Conservation (phyloP, 1,140 invertebrate genomes). For the Proctacanthus coquilletti region DNA sequence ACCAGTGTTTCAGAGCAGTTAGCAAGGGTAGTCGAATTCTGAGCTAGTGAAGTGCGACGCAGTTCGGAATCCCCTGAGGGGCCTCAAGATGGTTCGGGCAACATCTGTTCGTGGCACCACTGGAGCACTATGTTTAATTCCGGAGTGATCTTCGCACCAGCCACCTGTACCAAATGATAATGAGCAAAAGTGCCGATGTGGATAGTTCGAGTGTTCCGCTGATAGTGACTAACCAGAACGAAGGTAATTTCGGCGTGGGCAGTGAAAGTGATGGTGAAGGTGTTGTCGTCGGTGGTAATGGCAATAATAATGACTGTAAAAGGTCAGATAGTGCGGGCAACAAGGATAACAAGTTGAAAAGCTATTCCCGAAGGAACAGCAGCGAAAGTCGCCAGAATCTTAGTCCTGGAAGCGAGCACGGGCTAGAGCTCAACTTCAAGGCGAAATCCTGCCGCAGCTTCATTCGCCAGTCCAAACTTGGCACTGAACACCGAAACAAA, state of each 20-base stretch:
- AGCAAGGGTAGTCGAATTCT: too few relatives aligned
- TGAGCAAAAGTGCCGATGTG: neutral
- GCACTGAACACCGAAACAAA: conserved; percentile 7
- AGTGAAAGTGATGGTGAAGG: neutral
- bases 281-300: neutral
- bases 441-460: conserved; percentile 7
- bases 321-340: neutral
- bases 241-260: neutral
- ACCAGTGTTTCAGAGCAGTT: too few relatives aligned
- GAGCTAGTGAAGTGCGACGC: too few relatives aligned
- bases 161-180: too few relatives aligned
- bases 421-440: conserved; percentile 1
- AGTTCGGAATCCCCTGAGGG: too few relatives aligned
- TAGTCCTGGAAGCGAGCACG: neutral
- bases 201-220: conserved; percentile 2
- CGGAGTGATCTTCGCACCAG: too few relatives aligned
- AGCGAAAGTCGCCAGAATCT: neutral
- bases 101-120: too few relatives aligned
- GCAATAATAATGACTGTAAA: too few relatives aligned
- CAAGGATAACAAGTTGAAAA: neutral
- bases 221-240: neutral
- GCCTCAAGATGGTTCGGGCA: too few relatives aligned
- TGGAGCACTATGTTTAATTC: too few relatives aligned
- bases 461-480: conserved; percentile 4
- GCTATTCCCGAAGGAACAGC: conserved; percentile 1